Percentiles rank a stretch among this genome's conserved stretches.
Conservation (phyloP, 2,797 vertebrate genomes). For the Siniperca undulata region DNA sequence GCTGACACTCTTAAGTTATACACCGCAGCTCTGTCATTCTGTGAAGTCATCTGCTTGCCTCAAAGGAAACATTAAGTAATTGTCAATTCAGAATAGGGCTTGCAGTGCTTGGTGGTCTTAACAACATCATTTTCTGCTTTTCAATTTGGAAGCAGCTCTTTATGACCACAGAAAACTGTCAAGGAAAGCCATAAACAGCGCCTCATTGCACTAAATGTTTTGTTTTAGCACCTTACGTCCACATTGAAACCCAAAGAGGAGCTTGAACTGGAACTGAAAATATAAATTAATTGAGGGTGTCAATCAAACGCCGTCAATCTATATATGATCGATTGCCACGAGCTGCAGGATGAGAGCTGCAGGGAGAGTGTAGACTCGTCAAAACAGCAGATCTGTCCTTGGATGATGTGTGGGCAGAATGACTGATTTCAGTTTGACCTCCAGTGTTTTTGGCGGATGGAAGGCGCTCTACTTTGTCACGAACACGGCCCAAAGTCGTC, state of each 20-base stretch:
- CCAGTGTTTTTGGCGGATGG: neutral
- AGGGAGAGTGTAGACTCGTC: conserved; percentile 8
- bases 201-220: conserved; percentile 62
- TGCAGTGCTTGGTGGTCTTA: conserved; percentile 23
- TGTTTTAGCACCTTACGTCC: conserved; percentile 48
- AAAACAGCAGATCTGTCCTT: conserved; percentile 42
- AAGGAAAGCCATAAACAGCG: conserved; percentile 56
- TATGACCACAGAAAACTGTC: conserved; percentile 57
- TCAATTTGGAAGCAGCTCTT: conserved; percentile 67
- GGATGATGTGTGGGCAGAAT: conserved; percentile 43
- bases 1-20: conserved; percentile 28
- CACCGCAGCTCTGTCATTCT: conserved; percentile 19
- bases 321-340: conserved; percentile 29
- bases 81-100: conserved; percentile 39
- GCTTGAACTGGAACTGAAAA: conserved; percentile 15
- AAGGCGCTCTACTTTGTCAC: conserved; percentile 32
- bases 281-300: conserved; percentile 48
- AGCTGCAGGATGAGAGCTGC: conserved; percentile 37
- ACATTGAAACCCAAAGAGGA: conserved; percentile 26
- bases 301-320: conserved; percentile 47
- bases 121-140: conserved; percentile 68
- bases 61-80: conserved; percentile 67
- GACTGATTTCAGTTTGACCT: conserved; percentile 56
- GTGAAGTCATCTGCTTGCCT: conserved; percentile 51
- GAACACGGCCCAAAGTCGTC: conserved; percentile 23